A percentile compares a stretch with the other conserved stretches of the same genome.
Evolutionary conservation across 2,888 invertebrate genomes (phyloP).

Genomic region (Byasa hedistus): DNA sequence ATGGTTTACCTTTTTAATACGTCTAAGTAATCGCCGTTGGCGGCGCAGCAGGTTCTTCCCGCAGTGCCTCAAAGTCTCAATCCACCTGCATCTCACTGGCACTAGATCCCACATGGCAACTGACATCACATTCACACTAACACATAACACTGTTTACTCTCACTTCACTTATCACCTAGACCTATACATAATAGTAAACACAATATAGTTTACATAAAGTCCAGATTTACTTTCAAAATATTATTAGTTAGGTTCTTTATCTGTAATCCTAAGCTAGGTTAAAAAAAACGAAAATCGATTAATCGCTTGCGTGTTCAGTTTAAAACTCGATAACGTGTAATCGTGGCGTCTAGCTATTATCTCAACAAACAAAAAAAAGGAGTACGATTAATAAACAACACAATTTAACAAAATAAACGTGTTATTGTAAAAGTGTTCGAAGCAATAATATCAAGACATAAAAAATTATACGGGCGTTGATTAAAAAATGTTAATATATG

Average conservation of each 20-base stretch:
- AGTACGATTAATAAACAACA: no score
- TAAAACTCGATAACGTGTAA: neutral
- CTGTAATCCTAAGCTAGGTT: neutral
- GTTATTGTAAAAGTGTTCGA: neutral
- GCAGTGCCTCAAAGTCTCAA: slow-evolving; percentile 71
- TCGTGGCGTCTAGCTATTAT: neutral
- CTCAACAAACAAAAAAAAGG: no score
- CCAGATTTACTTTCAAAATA: neutral
- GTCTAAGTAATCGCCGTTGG: slow-evolving; percentile 66
- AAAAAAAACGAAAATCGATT: neutral
- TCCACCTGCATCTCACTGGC: slow-evolving; percentile 69
- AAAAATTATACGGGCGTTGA: neutral
- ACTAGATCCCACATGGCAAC: slow-evolving; percentile 66
- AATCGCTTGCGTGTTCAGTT: neutral
- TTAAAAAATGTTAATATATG: neutral
- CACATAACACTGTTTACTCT: slow-evolving; percentile 30
- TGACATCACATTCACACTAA: slow-evolving; percentile 48
- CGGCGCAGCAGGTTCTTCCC: slow-evolving; percentile 73
- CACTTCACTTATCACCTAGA: slow-evolving; percentile 28
- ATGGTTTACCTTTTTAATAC: slow-evolving; percentile 68
- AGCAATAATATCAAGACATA: neutral
- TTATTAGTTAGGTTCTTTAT: no score
- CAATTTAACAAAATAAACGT: neutral
- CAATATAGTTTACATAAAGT: neutral
- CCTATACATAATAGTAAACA: neutral